These are phyloP conservation scores for Narcine bancroftii DNA, from an alignment of 2,113 vertebrate species.

Conservation along the genomic window DNA sequence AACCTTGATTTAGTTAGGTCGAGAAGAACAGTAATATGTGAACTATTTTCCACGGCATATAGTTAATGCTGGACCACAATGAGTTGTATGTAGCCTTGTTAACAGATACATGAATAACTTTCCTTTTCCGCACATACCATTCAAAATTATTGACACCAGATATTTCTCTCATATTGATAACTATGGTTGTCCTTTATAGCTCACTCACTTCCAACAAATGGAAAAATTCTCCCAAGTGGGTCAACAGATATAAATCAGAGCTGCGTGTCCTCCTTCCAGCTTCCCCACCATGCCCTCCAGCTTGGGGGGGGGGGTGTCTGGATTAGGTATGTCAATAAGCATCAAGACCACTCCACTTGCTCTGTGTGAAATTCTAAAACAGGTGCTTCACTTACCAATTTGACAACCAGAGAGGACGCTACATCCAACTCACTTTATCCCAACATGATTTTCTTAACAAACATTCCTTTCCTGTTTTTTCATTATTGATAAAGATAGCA, in stretches of 20 bases:
- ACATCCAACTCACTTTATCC: not conserved
- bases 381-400: not conserved
- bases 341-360: not conserved
- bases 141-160: not conserved
- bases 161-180: not conserved
- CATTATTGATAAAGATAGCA: not conserved
- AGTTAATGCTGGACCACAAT: not conserved
- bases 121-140: not conserved
- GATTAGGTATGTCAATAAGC: not conserved
- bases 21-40: not conserved
- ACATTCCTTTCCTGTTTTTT: not conserved
- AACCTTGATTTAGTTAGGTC: not conserved
- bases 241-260: too few relatives aligned
- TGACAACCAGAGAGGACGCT: not conserved
- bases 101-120: not conserved
- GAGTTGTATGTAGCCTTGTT: not conserved
- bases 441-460: not conserved
- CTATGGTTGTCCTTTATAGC: not conserved
- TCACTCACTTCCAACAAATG: too few relatives aligned
- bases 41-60: not conserved
- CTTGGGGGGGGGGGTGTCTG: not conserved
- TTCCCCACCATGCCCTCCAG: not conserved
- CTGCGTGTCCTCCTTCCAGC: not conserved
- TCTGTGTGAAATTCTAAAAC: not conserved
- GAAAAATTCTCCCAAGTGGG: too few relatives aligned